A percentile compares a stretch with the other conserved stretches of the same genome.
Conservation (phyloP, 2,797 vertebrate genomes). For the Sciurus carolinensis region DNA sequence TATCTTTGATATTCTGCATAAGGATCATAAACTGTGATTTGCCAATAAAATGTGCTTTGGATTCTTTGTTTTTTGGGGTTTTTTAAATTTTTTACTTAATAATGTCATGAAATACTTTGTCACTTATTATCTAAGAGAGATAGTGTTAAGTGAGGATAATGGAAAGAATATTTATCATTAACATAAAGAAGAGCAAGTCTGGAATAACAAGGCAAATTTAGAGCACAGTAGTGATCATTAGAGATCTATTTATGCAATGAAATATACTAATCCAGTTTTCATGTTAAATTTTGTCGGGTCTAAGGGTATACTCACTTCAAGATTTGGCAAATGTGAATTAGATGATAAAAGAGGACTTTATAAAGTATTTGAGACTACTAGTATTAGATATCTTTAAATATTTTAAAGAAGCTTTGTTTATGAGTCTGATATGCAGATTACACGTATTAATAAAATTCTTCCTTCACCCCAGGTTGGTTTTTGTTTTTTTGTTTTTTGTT, state of each 20-base stretch:
- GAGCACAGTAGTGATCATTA: not conserved
- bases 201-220: not conserved
- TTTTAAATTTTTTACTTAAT: not conserved
- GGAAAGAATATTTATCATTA: constrained; percentile 1
- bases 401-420: constrained; percentile 42
- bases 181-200: not conserved
- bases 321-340: constrained; percentile 29
- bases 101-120: not conserved
- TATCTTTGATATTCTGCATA: not conserved
- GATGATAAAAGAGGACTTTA: constrained; percentile 13
- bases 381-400: not conserved
- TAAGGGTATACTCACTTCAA: constrained; percentile 3
- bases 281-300: constrained; percentile 1
- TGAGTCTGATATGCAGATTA: not conserved
- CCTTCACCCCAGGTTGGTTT: not conserved
- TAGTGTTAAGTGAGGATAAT: not conserved
- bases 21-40: not conserved
- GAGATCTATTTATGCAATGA: not conserved
- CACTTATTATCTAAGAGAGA: constrained; percentile 30
- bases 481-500: no score
- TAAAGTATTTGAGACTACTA: not conserved
- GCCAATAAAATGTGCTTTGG: not conserved
- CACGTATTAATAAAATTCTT: not conserved
- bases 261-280: not conserved
- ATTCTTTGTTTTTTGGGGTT: not conserved